Percentiles rank a stretch among this genome's conserved stretches.
Conservation (phyloP, 1,140 invertebrate genomes). For the Drosophila pachea region DNA sequence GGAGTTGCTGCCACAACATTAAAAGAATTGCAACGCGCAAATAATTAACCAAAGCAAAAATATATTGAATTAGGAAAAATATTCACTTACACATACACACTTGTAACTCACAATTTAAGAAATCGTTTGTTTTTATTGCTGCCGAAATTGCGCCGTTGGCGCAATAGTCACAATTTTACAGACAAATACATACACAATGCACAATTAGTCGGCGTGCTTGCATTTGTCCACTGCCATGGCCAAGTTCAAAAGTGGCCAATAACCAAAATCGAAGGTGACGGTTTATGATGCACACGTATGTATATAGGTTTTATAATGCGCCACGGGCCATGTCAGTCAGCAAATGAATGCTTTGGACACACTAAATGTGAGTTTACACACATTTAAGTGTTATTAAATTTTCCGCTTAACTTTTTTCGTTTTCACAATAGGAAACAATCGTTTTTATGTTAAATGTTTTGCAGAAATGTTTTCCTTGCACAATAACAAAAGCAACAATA, state of each 20-base stretch:
- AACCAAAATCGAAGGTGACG: conserved; percentile 26
- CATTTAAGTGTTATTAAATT: conserved; percentile 36
- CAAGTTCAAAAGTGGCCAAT: conserved; percentile 61
- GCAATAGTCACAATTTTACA: conserved; percentile 16
- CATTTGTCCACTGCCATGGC: conserved; percentile 53
- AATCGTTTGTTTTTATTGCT: conserved; percentile 17
- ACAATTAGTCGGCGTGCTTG: conserved; percentile 10
- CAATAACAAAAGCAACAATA: conserved; percentile 34
- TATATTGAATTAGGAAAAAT: not conserved
- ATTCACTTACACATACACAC: not conserved
- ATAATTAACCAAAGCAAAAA: not conserved
- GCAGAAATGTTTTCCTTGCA: conserved; percentile 58
- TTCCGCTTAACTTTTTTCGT: conserved; percentile 37
- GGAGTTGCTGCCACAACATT: conserved; percentile 47
- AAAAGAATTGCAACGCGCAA: conserved; percentile 24
- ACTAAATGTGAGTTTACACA: conserved; percentile 5
- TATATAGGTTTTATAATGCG: conserved; percentile 15
- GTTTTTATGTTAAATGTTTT: conserved; percentile 53
- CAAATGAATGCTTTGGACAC: not conserved
- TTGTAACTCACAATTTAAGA: conserved; percentile 7
- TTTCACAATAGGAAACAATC: conserved; percentile 51
- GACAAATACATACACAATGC: conserved; percentile 22
- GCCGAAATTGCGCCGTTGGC: conserved; percentile 27
- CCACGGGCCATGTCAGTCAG: conserved; percentile 13
- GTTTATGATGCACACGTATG: conserved; percentile 24